Conservation (phyloP, 2,888 invertebrate genomes). For the Rhingia campestris region DNA sequence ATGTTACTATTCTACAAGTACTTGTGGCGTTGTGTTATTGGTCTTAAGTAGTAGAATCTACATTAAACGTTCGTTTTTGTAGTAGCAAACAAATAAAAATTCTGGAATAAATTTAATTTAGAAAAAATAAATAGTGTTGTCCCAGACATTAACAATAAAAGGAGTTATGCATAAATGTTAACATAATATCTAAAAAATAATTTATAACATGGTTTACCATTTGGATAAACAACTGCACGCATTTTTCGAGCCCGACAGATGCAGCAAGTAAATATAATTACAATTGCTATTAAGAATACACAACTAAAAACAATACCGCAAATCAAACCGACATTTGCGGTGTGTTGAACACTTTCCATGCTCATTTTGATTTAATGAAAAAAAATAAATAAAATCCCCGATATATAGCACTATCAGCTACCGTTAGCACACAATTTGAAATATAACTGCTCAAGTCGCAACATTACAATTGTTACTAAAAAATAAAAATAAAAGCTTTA, state of each 20-base stretch:
- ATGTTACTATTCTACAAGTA: no score
- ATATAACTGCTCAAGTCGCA: background rate
- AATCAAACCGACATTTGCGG: background rate
- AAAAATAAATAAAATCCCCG: background rate
- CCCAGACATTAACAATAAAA: no score
- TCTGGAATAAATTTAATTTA: no score
- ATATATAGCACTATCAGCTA: background rate
- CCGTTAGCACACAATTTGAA: background rate
- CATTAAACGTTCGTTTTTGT: no score
- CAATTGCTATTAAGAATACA: background rate
- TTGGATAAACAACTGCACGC: background rate
- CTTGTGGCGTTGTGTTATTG: no score
- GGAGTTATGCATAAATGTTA: no score
- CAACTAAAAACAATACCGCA: slow-evolving; percentile 11
- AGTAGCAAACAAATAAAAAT: no score
- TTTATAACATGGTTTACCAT: background rate
- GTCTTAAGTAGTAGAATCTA: no score
- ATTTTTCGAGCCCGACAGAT: background rate
- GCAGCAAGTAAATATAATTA: background rate
- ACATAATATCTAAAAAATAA: no score
- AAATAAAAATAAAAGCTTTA: background rate
- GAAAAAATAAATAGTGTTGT: no score
- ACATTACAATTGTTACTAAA: slow-evolving; percentile 23
- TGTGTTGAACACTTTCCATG: background rate
- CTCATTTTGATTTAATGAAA: background rate